Percentiles rank a stretch among this genome's conserved stretches.
These are phyloP conservation scores for Ochropleura leucogaster DNA, from an alignment of 2,888 invertebrate genomes.

Conservation along the genomic window DNA sequence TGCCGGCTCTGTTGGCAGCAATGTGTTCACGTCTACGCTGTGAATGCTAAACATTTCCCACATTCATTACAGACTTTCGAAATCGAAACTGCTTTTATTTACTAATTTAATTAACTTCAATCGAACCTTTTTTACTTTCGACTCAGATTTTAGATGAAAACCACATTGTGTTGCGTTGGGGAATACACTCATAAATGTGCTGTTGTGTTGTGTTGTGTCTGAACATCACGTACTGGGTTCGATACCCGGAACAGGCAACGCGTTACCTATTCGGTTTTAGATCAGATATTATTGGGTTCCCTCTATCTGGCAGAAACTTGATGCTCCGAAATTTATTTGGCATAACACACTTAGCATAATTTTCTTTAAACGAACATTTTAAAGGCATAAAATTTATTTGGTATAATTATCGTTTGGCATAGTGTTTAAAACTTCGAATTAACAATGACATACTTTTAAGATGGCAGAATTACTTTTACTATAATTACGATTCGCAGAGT, in stretches of 20 bases:
- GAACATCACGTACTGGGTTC: not conserved
- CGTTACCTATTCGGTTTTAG: not conserved
- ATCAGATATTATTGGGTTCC: not conserved
- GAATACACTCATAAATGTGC: not conserved
- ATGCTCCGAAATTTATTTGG: too few relatives aligned
- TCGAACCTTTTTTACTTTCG: slow-evolving; percentile 2
- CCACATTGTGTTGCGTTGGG: not conserved
- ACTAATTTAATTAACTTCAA: slow-evolving; percentile 1
- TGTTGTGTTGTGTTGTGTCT: not conserved
- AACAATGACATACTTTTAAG: too few relatives aligned
- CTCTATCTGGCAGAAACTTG: too few relatives aligned
- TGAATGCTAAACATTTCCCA: slow-evolving; percentile 20
- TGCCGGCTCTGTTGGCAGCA: not conserved
- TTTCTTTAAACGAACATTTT: too few relatives aligned
- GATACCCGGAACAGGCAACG: not conserved
- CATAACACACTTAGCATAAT: too few relatives aligned
- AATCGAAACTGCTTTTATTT: slow-evolving; percentile 12
- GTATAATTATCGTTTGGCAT: too few relatives aligned
- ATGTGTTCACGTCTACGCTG: slow-evolving; percentile 6
- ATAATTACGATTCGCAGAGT: too few relatives aligned
- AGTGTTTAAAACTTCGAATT: too few relatives aligned
- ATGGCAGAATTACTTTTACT: too few relatives aligned
- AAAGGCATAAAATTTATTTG: too few relatives aligned
- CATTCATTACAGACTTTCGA: slow-evolving; percentile 8
- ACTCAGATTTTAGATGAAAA: not conserved